Percentiles rank a stretch among this genome's conserved stretches.
These are phyloP conservation scores for Limosa lapponica DNA, from an alignment of 2,797 vertebrate genomes.

Conservation along the genomic window DNA sequence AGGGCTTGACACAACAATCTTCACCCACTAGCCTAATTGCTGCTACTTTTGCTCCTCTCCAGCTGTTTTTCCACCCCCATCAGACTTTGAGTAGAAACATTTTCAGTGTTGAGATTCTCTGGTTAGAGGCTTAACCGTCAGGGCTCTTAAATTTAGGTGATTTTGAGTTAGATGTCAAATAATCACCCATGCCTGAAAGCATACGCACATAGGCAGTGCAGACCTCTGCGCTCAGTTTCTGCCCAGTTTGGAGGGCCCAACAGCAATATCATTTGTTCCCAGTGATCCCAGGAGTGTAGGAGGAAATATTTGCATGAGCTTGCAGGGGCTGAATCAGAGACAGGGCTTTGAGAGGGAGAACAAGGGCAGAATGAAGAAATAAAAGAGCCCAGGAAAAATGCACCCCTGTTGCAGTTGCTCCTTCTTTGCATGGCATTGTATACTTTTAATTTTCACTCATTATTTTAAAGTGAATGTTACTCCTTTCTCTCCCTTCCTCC, in stretches of 20 bases:
- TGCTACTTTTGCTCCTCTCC: not conserved
- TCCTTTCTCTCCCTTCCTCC: not conserved
- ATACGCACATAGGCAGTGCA: not conserved
- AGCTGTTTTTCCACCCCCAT: not conserved
- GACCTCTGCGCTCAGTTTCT: not conserved
- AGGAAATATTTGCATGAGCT: not conserved
- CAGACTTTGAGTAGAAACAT: not conserved
- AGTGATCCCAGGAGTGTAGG: rapidly evolving
- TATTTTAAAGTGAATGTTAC: not conserved
- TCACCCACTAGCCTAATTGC: not conserved
- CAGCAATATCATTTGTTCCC: not conserved
- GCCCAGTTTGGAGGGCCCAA: not conserved
- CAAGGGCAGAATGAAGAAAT: not conserved
- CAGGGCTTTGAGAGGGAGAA: not conserved
- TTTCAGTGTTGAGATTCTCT: not conserved
- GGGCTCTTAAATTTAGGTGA: not conserved
- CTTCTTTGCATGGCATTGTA: not conserved
- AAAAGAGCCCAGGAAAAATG: not conserved
- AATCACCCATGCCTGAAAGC: not conserved
- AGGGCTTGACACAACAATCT: not conserved
- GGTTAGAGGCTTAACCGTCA: not conserved
- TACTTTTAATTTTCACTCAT: not conserved
- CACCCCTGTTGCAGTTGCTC: not conserved
- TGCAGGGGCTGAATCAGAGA: not conserved
- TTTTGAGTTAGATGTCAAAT: not conserved